phyloP scores from a whole-genome alignment of 2,797 vertebrate genomes.

The Anomalospiza imberbis region DNA sequence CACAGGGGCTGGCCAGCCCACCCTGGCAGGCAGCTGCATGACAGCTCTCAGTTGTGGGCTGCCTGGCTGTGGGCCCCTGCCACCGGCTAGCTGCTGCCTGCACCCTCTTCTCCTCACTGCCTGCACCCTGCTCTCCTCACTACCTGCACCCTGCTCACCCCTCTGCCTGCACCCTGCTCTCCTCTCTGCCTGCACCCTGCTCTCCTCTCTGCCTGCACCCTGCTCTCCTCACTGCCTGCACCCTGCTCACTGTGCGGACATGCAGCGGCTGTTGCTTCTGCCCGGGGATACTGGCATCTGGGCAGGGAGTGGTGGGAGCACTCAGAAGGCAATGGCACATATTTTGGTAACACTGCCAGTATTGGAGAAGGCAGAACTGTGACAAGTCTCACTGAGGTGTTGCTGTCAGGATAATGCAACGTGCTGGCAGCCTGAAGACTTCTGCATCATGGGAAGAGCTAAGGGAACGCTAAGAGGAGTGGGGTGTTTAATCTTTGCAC shows the following conservation, averaged over 20 bases:
- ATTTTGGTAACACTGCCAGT: not conserved
- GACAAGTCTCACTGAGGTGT: not conserved
- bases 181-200: not conserved
- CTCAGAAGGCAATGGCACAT: not conserved
- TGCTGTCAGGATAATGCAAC: not conserved
- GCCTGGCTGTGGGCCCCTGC: not conserved
- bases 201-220: not conserved
- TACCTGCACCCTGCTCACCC: too few relatives aligned
- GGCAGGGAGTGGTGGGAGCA: not conserved
- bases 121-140: too few relatives aligned
- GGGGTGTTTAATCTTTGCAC: not conserved
- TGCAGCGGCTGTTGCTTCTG: not conserved
- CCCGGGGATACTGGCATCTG: not conserved
- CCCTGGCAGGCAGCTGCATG: not conserved
- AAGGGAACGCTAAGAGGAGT: too few relatives aligned
- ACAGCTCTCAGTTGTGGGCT: not conserved
- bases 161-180: not conserved
- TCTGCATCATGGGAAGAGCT: not conserved
- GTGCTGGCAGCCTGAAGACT: not conserved
- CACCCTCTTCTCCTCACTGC: too few relatives aligned
- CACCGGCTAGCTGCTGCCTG: fast-evolving
- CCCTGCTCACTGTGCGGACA: not conserved
- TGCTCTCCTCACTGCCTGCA: not conserved
- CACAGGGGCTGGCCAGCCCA: not conserved
- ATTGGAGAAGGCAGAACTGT: not conserved